Evolutionary conservation across 2,113 vertebrate species (phyloP).

Genomic region (Hiodon tergisus): DNA sequence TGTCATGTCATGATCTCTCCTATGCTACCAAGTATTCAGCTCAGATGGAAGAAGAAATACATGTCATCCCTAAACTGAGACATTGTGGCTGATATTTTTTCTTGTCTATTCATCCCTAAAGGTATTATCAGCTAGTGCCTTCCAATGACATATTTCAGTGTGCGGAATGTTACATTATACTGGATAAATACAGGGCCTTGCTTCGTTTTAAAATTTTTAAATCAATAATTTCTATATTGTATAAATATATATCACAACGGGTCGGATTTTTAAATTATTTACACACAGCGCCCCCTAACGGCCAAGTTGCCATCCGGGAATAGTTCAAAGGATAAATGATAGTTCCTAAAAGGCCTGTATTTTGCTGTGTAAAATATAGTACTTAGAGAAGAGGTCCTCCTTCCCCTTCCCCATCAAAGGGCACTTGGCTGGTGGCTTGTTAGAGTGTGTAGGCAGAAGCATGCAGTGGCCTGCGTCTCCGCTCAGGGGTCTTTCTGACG

Average conservation of each 20-base stretch:
- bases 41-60: conserved; percentile 28
- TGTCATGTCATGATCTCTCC: conserved; percentile 27
- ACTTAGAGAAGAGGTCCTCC: neutral
- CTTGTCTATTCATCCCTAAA: neutral
- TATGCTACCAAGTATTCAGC: conserved; percentile 31
- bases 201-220: neutral
- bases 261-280: neutral
- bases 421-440: neutral
- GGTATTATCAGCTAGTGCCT: too few species aligned
- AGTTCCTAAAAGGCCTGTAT: neutral
- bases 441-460: neutral
- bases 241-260: neutral
- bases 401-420: neutral
- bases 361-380: neutral
- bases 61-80: neutral
- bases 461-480: conserved; percentile 48
- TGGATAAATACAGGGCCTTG: neutral
- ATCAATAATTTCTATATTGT: neutral
- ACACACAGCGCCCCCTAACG: neutral
- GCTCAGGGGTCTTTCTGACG: conserved; percentile 65
- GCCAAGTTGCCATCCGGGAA: neutral
- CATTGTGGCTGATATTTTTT: conserved; percentile 25
- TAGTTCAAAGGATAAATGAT: neutral
- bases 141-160: neutral
- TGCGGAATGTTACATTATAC: neutral